Evolutionary conservation across 2,888 invertebrate species (phyloP).

Genomic region (Ommatoiulus sabulosus): DNA sequence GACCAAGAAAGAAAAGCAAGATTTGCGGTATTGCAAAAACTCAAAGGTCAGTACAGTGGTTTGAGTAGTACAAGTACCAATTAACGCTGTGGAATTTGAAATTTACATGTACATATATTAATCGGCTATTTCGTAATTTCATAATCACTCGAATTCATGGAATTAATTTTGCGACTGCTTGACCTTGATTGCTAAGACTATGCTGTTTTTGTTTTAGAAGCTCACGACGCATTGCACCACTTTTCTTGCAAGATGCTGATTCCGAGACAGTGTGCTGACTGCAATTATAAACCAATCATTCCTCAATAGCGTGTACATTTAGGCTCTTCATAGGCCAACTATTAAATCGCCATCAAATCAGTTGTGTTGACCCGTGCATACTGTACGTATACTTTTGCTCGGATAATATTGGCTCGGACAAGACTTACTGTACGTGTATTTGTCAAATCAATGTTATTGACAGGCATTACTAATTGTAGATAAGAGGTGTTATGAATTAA

Average conservation of each 20-base stretch:
- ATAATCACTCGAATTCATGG: neutral
- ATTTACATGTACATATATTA: neutral
- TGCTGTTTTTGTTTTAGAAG: constrained; percentile 64
- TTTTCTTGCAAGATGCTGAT: constrained; percentile 66
- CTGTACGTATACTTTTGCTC: neutral
- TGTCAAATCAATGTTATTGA: constrained; percentile 3
- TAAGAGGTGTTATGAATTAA: neutral
- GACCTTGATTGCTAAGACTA: neutral
- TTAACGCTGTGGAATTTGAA: neutral
- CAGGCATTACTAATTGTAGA: neutral
- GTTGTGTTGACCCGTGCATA: neutral
- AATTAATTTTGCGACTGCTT: neutral
- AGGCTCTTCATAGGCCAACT: constrained; percentile 29
- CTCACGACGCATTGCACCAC: constrained; percentile 67
- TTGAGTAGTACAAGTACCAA: neutral
- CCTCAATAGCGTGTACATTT: constrained; percentile 60
- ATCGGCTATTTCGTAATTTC: constrained; percentile 34
- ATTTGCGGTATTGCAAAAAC: constrained; percentile 65
- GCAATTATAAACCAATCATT: constrained; percentile 64
- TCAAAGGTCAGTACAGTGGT: constrained; percentile 65
- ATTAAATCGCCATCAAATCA: neutral
- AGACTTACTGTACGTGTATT: neutral
- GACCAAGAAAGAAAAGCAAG: constrained; percentile 66
- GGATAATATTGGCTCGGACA: neutral
- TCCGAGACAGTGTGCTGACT: constrained; percentile 64